Evolutionary conservation across 1,140 invertebrate genomes (phyloP), one percentile per base, ranked within the genome.

Genomic region (Pygmarrhopalites habei): DNA sequence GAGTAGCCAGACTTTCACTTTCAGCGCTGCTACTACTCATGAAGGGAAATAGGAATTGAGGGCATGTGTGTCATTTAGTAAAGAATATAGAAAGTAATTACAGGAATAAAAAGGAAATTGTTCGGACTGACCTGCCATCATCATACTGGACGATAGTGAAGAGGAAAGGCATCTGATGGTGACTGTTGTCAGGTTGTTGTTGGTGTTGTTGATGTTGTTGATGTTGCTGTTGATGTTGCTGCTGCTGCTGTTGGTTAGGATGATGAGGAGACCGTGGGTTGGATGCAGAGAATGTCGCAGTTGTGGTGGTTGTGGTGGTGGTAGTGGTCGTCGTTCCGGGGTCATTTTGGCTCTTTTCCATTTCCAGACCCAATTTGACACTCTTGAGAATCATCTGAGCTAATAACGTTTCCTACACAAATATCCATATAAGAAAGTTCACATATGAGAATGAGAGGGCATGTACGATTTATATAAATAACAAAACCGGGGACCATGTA

Each of bases 341-440:
- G 35, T 59, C 41, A 10, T 21, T 63, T 32, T 57, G 64, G 61
- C 60, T 61, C 32, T 41, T 60, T 19, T 68, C 62, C 47, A 67
- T 53, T 44, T 70, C 69, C 44, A 70, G 43, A 10, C 58, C 51
- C 30, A 70, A 47, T 43, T 67, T 67, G 3, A 70, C 66, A 53
- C 65, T 68, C 57, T 64, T 62, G 19, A 70, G 43, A 32, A 70
- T 66, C 66, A 67, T 65, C 44, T 70, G 69, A 29, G 69, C 65
- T 30, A 70, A 44, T n/a, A 70, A 60, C 30, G 60, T 67, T 55
- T 70, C 69, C 69, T 56, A 30, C 44, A 47, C 44, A 25, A 35
- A 35, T 15, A 35, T 35, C 15, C 15, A 35, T 35, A 35, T n/a
- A n/a, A n/a, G 39, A 41, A n/a, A 41, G 39, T 12, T 12, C 10